Conservation (phyloP, 1,140 invertebrate species). For the Steinernema khuongi region DNA sequence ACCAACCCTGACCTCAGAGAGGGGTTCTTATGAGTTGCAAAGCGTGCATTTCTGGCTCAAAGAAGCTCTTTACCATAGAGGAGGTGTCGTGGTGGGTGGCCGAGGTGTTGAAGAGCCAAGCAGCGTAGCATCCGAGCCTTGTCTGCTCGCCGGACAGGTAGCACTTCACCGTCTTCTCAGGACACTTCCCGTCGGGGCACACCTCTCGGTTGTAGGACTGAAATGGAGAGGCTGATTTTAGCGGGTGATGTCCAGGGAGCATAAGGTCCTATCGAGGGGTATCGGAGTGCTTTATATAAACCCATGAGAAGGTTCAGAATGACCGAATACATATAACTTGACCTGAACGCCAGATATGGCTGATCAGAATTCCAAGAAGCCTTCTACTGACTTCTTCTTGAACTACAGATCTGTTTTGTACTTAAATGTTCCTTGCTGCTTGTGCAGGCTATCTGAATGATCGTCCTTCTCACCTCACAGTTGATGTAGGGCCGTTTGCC, state of each 20-base stretch:
- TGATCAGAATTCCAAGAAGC: too few species aligned
- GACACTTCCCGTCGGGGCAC: background rate
- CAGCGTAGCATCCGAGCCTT: slow-evolving; percentile 31
- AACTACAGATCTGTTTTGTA: slow-evolving; percentile 26
- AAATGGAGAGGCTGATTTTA: background rate
- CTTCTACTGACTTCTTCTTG: slow-evolving; percentile 36
- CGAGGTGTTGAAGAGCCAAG: slow-evolving; percentile 44
- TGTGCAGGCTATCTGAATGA: slow-evolving; percentile 1
- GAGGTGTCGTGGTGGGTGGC: background rate
- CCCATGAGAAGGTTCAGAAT: too few species aligned
- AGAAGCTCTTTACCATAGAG: slow-evolving; percentile 39
- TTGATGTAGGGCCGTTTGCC: slow-evolving; percentile 36
- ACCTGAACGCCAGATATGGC: too few species aligned
- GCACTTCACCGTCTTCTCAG: background rate
- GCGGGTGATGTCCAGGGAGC: background rate
- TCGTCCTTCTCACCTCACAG: slow-evolving; percentile 34
- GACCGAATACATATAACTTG: too few species aligned
- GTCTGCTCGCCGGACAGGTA: background rate
- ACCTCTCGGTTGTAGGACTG: background rate
- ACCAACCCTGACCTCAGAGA: too few species aligned
- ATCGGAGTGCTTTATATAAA: too few species aligned
- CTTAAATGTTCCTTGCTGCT: slow-evolving; percentile 18
- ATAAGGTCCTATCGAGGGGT: slow-evolving; percentile 19
- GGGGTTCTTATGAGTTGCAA: slow-evolving; percentile 15
- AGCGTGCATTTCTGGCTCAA: slow-evolving; percentile 1